Percentiles rank a stretch among this genome's conserved stretches.
Conservation (phyloP, 2,113 vertebrate species). For the Callithrix jacchus region DNA sequence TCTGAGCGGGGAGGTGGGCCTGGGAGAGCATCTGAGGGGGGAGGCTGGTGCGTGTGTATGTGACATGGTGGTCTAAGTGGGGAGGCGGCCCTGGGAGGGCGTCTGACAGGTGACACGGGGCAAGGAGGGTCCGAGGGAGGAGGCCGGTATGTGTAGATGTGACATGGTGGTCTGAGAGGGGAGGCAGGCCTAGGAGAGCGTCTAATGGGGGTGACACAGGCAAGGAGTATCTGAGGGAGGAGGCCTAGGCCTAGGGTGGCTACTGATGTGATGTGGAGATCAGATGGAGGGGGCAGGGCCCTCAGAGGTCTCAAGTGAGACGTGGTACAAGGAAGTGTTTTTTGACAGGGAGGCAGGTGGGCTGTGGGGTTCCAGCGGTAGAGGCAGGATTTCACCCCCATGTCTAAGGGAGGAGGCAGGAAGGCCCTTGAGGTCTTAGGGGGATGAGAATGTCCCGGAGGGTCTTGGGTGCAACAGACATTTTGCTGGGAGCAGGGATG, state of each 20-base stretch:
- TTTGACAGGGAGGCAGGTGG: not conserved
- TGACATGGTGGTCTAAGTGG: not conserved
- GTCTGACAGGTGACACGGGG: not conserved
- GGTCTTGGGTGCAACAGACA: fast-evolving
- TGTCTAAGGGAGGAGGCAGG: too few species aligned
- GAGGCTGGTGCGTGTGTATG: fast-evolving
- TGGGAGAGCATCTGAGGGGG: too few species aligned
- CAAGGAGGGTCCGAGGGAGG: not conserved
- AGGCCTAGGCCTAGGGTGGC: not conserved
- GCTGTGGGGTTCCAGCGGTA: not conserved
- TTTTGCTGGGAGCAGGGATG: not conserved
- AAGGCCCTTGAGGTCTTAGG: not conserved
- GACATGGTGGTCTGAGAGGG: too few species aligned
- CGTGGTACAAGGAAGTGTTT: too few species aligned
- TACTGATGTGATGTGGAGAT: too few species aligned
- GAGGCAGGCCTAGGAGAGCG: too few species aligned
- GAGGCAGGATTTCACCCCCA: not conserved
- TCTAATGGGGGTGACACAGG: too few species aligned
- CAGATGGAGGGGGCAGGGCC: too few species aligned
- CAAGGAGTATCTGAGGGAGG: too few species aligned
- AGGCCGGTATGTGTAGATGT: too few species aligned
- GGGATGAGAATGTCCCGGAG: not conserved
- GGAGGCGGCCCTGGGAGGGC: not conserved
- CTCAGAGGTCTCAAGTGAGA: not conserved
- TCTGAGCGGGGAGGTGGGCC: fast-evolving